Evolutionary conservation across 2,113 vertebrate genomes (phyloP), one percentile per base, ranked within the genome.

Genomic region (Pandion haliaetus): DNA sequence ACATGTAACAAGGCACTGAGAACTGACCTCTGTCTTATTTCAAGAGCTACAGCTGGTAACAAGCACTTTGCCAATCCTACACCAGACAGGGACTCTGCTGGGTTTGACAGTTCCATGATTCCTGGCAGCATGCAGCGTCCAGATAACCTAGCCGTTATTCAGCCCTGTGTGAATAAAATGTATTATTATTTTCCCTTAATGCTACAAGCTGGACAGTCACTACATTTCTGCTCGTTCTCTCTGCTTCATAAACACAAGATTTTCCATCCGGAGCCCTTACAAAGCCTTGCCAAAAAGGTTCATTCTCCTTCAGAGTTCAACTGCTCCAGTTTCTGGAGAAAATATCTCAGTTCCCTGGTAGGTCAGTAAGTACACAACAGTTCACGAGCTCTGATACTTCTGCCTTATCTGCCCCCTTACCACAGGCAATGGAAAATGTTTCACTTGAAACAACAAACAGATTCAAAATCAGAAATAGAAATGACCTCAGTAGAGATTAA

Each of bases 381-480:
- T 95, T 93, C 91, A 69, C 0, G 4, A 87, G 86, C 78, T 91
- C 90, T 44, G 87, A 92, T 97, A 67, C 91, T 97, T 92, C 86
- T 95, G 84, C 76, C 80, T 95, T 82, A 94, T 96, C 91, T 92
- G 79, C 85, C 87, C 61, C 86, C 71, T 62, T 92, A 95, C 85
- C 80, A 88, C 79, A 94, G 55, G 93, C 89, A 95, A 85, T 93
- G 93, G 94, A 97, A 97, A 97, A 97, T 96, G 91, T 95, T 94
- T 94, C 71, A 87, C 81, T 93, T 95, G 91, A 95, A 95, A 79
- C 77, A 96, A 96, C 96, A 96, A 93, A 96, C 94, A 95, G 85
- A 92, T 86, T 86, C 55, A 72, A 94, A 94, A 91, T 95, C 79
- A 95, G 85, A 96, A 97, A 91, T 90, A 95, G 95, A 96, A 96